phyloP scores from a whole-genome alignment of 2,113 vertebrate genomes.

The Oceanodroma tethys region DNA sequence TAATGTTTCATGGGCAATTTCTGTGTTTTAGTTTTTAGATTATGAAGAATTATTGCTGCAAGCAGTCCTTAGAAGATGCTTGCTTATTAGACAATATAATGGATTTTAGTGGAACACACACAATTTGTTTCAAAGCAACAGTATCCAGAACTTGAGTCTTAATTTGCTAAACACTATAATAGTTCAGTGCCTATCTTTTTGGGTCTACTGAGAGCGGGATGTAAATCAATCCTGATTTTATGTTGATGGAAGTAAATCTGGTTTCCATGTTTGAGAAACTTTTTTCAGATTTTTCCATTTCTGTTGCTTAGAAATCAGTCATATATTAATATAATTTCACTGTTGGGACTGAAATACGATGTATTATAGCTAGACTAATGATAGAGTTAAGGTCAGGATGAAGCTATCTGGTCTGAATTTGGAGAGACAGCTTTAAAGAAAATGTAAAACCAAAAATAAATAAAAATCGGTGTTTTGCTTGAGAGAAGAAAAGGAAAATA shows the following conservation, averaged over 20 bases:
- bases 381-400: not conserved
- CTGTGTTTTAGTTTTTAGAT: not conserved
- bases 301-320: not conserved
- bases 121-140: not conserved
- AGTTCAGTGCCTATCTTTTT: not conserved
- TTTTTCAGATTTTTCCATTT: not conserved
- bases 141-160: not conserved
- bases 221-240: not conserved
- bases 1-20: not conserved
- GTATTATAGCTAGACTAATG: not conserved
- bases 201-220: not conserved
- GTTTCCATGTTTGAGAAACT: not conserved
- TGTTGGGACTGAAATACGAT: not conserved
- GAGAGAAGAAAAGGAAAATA: not conserved
- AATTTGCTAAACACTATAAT: not conserved
- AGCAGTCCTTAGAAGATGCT: not conserved
- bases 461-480: not conserved
- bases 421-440: not conserved
- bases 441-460: not conserved
- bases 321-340: not conserved
- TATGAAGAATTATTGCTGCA: not conserved
- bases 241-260: not conserved
- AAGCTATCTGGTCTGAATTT: not conserved
- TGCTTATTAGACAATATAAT: not conserved
- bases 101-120: not conserved